Evolutionary conservation across 2,797 vertebrate species (phyloP).

Genomic region (Merluccius polli): DNA sequence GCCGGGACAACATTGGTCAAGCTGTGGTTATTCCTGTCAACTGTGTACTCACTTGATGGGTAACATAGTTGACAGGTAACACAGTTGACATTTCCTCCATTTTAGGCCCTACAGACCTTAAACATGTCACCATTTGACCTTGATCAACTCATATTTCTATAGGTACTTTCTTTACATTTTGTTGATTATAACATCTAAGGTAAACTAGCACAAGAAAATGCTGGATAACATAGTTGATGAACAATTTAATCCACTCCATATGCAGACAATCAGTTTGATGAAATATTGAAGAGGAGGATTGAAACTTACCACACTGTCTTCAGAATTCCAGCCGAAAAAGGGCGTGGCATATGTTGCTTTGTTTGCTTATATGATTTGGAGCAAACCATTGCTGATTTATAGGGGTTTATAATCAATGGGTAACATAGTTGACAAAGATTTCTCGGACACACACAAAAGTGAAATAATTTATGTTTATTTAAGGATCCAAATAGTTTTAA

Average conservation of each 20-base stretch:
- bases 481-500: too few relatives aligned
- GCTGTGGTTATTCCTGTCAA: neutral
- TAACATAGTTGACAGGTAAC: slow-evolving; percentile 2
- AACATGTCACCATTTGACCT: neutral
- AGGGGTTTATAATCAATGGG: too few relatives aligned
- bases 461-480: too few relatives aligned
- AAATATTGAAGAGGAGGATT: slow-evolving; percentile 3
- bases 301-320: too few relatives aligned
- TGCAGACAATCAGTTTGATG: slow-evolving; percentile 9
- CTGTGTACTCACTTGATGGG: neutral
- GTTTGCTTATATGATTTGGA: too few relatives aligned
- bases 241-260: neutral
- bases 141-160: slow-evolving; percentile 3
- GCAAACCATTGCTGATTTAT: too few relatives aligned
- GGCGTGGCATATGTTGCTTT: too few relatives aligned
- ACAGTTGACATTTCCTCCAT: neutral
- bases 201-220: neutral
- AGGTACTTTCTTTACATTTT: neutral
- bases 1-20: slow-evolving; percentile 1
- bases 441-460: too few relatives aligned
- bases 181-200: neutral
- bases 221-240: slow-evolving; percentile 4
- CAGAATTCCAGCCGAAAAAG: too few relatives aligned
- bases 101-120: neutral
- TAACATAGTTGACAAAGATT: too few relatives aligned